These are phyloP conservation scores for Lordiphosa andalusiaca DNA, from an alignment of 2,888 invertebrate species.

Conservation along the genomic window DNA sequence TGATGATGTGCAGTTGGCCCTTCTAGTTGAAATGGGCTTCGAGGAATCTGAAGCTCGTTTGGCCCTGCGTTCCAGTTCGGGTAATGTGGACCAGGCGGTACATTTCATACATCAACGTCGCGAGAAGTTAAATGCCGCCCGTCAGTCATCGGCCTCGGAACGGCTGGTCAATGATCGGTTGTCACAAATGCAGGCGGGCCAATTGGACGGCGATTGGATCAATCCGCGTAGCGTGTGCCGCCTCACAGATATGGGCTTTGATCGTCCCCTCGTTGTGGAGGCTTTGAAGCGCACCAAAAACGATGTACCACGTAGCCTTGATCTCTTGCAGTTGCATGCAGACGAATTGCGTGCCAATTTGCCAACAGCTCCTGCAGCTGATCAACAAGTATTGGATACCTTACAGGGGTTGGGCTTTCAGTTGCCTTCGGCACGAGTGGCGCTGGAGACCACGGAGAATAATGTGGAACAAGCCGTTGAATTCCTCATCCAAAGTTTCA, in stretches of 20 bases:
- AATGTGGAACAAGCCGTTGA: constrained; percentile 83
- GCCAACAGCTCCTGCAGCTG: constrained; percentile 37
- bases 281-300: constrained; percentile 87
- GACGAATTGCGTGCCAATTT: constrained; percentile 64
- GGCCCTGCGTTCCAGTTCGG: constrained; percentile 83
- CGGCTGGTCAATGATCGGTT: constrained; percentile 55
- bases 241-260: constrained; percentile 86
- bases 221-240: constrained; percentile 80
- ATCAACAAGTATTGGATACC: constrained; percentile 50
- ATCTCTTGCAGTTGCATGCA: constrained; percentile 70
- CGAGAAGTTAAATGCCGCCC: constrained; percentile 81
- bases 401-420: constrained; percentile 84
- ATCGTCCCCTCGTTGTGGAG: constrained; percentile 82
- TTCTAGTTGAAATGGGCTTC: constrained; percentile 85
- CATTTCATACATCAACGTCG: constrained; percentile 84
- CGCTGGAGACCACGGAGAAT: constrained; percentile 82
- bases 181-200: constrained; percentile 9
- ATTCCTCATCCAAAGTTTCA: constrained; percentile 81
- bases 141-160: constrained; percentile 82
- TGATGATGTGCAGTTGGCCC: constrained; percentile 81
- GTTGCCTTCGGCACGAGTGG: constrained; percentile 81
- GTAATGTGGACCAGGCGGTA: constrained; percentile 84
- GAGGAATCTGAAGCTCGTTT: constrained; percentile 85
- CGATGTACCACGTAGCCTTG: constrained; percentile 82
- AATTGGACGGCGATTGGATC: constrained; percentile 65